Percentiles rank a stretch among this genome's conserved stretches.
Conservation (phyloP, 2,113 vertebrate genomes). For the Grammomys dolichurus region DNA sequence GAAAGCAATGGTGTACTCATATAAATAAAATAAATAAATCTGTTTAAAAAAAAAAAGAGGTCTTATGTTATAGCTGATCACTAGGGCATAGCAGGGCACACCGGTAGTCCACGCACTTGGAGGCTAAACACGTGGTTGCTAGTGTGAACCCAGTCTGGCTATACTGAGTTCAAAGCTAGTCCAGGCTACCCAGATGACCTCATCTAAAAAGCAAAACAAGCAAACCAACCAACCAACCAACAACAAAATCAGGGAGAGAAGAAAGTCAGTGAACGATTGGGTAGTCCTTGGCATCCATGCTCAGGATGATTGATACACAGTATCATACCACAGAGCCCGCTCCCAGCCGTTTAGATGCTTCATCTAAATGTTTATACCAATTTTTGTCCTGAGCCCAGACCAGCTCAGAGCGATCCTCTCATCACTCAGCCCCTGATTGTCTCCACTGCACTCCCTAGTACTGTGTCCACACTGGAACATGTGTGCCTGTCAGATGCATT, state of each 20-base stretch:
- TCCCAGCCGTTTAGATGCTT: not conserved
- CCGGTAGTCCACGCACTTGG: not conserved
- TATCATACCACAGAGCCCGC: not conserved
- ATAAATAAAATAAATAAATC: no score
- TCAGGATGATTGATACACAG: not conserved
- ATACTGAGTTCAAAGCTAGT: not conserved
- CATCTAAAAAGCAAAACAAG: not conserved
- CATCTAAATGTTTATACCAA: not conserved
- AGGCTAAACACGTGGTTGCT: not conserved
- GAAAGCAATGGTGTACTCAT: no score
- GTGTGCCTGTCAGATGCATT: not conserved
- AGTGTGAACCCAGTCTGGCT: not conserved
- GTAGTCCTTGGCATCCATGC: not conserved
- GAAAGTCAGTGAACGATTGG: not conserved
- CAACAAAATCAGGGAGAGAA: not conserved
- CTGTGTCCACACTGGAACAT: not conserved
- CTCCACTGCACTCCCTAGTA: not conserved
- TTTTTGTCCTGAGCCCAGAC: not conserved
- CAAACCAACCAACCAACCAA: not conserved
- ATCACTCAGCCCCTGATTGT: fast-evolving
- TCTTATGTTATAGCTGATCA: not conserved
- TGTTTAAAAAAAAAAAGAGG: not conserved
- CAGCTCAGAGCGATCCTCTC: not conserved
- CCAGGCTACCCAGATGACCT: not conserved
- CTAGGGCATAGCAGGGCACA: not conserved